Percentiles rank a stretch among this genome's conserved stretches.
phyloP scores from a whole-genome alignment of 2,888 invertebrate genomes.

The Abscondita cerata region DNA sequence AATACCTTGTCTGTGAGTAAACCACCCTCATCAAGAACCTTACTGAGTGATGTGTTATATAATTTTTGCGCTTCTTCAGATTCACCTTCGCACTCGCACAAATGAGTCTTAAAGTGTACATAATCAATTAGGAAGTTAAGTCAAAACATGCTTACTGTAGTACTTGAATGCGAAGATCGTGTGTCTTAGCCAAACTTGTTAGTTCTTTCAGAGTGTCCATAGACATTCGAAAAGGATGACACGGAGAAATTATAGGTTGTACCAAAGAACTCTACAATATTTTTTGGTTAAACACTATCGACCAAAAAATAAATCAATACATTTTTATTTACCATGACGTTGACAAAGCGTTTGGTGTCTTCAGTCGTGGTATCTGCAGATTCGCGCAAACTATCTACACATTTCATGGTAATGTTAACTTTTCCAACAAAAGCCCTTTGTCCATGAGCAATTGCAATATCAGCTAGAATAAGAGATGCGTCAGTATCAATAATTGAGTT shows the following conservation, averaged over 20 bases:
- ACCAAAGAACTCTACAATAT: conserved; percentile 72
- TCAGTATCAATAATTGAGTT: conserved; percentile 81
- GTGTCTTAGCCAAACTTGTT: conserved; percentile 69
- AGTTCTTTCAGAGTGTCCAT: conserved; percentile 72
- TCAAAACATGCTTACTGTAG: too few species aligned
- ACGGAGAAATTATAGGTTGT: conserved; percentile 81
- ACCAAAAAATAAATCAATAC: too few species aligned
- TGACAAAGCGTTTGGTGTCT: conserved; percentile 70
- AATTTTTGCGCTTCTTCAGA: conserved; percentile 69
- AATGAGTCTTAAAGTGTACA: conserved; percentile 89
- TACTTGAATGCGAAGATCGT: conserved; percentile 79
- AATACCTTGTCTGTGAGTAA: conserved; percentile 79
- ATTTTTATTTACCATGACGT: conserved; percentile 62
- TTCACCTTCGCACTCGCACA: conserved; percentile 83
- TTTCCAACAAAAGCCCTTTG: conserved; percentile 90
- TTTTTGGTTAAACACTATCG: too few species aligned
- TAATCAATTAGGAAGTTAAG: too few species aligned
- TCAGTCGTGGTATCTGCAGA: conserved; percentile 67
- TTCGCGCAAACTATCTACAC: conserved; percentile 67
- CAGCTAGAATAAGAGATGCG: conserved; percentile 74
- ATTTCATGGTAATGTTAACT: conserved; percentile 75
- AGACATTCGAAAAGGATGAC: conserved; percentile 84
- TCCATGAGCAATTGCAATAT: conserved; percentile 68
- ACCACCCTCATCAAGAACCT: conserved; percentile 77
- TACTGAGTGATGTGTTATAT: conserved; percentile 69